Evolutionary conservation across 2,797 vertebrate species (phyloP).

Genomic region (Triplophysa yarkandensis): DNA sequence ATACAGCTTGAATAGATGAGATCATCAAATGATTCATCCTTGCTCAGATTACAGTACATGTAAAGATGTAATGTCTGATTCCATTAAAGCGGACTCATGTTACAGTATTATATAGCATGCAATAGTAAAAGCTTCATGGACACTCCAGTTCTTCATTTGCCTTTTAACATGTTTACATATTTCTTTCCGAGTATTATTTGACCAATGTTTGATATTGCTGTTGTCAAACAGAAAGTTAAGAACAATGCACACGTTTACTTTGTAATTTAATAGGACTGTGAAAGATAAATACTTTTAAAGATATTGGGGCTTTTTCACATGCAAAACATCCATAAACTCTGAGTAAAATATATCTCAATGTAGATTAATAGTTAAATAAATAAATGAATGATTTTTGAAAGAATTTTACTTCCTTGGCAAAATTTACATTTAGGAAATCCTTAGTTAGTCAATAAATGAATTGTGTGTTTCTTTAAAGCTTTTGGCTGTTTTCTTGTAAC

Average conservation of each 20-base stretch:
- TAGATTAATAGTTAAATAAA: too few species aligned
- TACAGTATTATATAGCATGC: constrained; percentile 6
- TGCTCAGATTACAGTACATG: constrained; percentile 12
- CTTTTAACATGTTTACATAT: constrained; percentile 31
- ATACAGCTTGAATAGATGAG: constrained; percentile 4
- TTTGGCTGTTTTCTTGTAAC: constrained; percentile 29
- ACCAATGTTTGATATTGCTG: constrained; percentile 21
- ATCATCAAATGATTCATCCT: constrained; percentile 27
- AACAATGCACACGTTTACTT: constrained; percentile 58
- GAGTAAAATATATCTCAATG: neutral
- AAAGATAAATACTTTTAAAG: constrained; percentile 39
- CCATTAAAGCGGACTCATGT: constrained; percentile 28
- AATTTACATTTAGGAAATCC: neutral
- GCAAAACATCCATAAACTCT: neutral
- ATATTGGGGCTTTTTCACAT: too few species aligned
- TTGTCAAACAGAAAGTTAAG: constrained; percentile 55
- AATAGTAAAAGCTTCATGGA: constrained; percentile 26
- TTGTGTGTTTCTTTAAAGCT: constrained; percentile 36
- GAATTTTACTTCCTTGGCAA: too few species aligned
- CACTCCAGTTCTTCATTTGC: constrained; percentile 8
- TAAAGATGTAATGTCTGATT: neutral
- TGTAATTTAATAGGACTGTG: constrained; percentile 4
- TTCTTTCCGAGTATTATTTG: constrained; percentile 39
- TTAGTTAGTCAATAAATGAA: constrained; percentile 1
- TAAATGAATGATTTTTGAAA: too few species aligned